Evolutionary conservation across 1,140 invertebrate genomes (phyloP), one percentile per base, ranked within the genome.

Genomic region (Polypedilum vanderplanki): DNA sequence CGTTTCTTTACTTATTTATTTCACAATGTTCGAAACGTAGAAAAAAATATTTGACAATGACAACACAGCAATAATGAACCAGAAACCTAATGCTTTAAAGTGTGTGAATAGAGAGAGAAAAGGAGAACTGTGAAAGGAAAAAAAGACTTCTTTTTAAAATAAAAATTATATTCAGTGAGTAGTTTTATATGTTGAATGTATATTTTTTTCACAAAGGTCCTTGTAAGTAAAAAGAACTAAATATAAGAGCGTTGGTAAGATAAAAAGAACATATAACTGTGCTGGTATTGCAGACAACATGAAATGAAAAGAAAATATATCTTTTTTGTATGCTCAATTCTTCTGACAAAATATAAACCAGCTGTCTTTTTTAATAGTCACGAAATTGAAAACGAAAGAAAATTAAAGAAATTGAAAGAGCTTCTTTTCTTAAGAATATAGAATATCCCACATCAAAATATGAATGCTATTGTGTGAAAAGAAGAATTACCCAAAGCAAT

Each of bases 311-410:
- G 8, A 57, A n/a, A 57, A 15, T 15, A 57, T 57, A 57, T 57
- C 46, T 57, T 57, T 57, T 57, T n/a, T 57, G 24, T 33, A 33
- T 33, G 24, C n/a, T n/a, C 46, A 57, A 57, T 57, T 57, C 46
- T 57, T n/a, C n/a, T n/a, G 3, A 57, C 12, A 57, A 57, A 57
- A 57, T 57, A 57, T 57, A 57, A 57, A 57, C 46, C 46, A 57
- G 46, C 46, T 57, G 46, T 57, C 46, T 57, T 57, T 57, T n/a
- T 57, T 57, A 57, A 57, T 57, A 57, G 46, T 57, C 46, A 57
- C 46, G 46, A 57, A 57, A 57, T n/a, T 12, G n/a, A 57, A n/a
- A 46, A 46, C 8, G 41, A 57, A 1, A 57, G 10, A 57, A 57
- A 57, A 12, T n/a, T 57, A 57, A 57, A 33, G 24, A 33, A 33